Evolutionary conservation across 2,113 vertebrate genomes (phyloP).

Genomic region (Podarcis raffonei): DNA sequence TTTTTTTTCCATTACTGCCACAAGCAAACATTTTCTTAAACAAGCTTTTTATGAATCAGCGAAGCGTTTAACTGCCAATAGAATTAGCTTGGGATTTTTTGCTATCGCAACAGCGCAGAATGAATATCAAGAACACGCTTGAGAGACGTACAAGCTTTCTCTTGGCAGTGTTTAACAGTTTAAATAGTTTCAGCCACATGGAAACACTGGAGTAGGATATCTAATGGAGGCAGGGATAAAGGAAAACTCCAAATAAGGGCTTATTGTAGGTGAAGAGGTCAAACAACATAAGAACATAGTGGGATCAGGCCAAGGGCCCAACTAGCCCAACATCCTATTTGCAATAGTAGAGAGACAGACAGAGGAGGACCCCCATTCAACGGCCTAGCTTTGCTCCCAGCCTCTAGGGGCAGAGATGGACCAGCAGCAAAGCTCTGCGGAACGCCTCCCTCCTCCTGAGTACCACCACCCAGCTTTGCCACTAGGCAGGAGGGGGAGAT

Average conservation of each 20-base stretch:
- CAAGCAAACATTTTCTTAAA: constrained; percentile 12
- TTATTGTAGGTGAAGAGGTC: background rate
- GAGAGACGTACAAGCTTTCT: constrained; percentile 23
- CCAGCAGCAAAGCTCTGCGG: too few species aligned
- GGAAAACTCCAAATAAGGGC: background rate
- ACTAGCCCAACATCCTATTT: background rate
- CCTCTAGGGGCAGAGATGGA: too few species aligned
- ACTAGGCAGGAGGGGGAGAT: too few species aligned
- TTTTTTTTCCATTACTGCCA: constrained; percentile 4
- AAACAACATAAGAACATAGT: background rate
- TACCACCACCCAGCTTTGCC: too few species aligned
- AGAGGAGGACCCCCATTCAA: too few species aligned
- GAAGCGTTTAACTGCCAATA: constrained; percentile 52
- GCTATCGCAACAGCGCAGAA: constrained; percentile 37
- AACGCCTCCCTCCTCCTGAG: too few species aligned
- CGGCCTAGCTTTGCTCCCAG: too few species aligned
- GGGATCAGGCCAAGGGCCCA: background rate
- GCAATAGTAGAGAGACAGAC: background rate
- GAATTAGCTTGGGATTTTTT: constrained; percentile 40
- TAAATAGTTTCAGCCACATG: background rate
- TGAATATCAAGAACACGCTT: constrained; percentile 49
- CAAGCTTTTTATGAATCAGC: constrained; percentile 40
- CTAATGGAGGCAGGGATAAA: too few species aligned
- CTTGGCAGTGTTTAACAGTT: constrained; percentile 19
- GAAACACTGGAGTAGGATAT: background rate